phyloP scores from a whole-genome alignment of 2,888 invertebrate genomes.

The Eupithecia abbreviata region DNA sequence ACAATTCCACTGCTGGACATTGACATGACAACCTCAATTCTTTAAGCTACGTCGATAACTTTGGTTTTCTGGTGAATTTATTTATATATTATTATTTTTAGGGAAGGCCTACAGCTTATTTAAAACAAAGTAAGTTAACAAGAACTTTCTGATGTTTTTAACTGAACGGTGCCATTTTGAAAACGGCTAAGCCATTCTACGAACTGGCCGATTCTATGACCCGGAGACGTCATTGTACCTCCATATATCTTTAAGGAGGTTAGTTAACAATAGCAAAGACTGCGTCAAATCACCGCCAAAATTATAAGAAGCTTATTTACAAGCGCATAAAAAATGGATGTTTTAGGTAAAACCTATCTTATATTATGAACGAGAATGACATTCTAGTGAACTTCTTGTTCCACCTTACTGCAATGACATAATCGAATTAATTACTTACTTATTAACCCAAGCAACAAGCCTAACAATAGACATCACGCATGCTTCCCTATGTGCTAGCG shows the following conservation, averaged over 20 bases:
- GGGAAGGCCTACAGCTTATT: too few species aligned
- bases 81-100: not conserved
- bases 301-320: not conserved
- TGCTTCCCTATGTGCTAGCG: constrained; percentile 46
- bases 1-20: not conserved
- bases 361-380: not conserved
- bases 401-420: constrained; percentile 48
- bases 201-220: too few species aligned
- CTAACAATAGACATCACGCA: constrained; percentile 32
- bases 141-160: not conserved
- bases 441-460: constrained; percentile 46
- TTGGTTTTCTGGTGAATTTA: too few species aligned
- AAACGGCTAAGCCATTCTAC: not conserved
- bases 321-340: too few species aligned
- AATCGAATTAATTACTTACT: constrained; percentile 36
- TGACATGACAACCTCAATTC: not conserved
- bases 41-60: not conserved
- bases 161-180: not conserved
- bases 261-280: not conserved
- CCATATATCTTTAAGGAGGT: too few species aligned
- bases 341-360: too few species aligned
- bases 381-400: constrained; percentile 21
- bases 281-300: not conserved
- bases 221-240: too few species aligned
- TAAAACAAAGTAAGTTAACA: not conserved